A percentile compares a stretch with the other conserved stretches of the same genome.
phyloP scores from a whole-genome alignment of 2,113 vertebrate species.

The Aphyosemion australe region DNA sequence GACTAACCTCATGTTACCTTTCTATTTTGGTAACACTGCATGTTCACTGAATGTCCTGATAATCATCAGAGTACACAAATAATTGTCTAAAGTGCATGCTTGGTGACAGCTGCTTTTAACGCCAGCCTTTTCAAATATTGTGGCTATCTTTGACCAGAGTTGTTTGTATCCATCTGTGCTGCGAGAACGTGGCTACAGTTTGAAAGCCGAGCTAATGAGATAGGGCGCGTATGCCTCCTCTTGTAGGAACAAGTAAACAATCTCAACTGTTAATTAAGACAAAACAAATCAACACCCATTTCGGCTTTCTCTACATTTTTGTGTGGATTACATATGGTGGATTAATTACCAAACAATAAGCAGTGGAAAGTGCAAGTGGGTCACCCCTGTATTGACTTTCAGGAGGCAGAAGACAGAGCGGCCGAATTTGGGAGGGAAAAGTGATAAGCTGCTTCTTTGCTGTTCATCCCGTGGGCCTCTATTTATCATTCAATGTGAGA shows the following conservation, averaged over 20 bases:
- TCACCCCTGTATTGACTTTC: constrained; percentile 72
- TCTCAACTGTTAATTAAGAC: constrained; percentile 60
- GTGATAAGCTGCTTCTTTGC: constrained; percentile 82
- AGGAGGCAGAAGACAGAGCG: constrained; percentile 66
- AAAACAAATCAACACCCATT: constrained; percentile 48
- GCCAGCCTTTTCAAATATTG: constrained; percentile 26
- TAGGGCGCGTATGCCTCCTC: constrained; percentile 38
- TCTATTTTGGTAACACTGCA: constrained; percentile 60
- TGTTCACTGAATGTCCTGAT: constrained; percentile 48
- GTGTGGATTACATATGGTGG: constrained; percentile 64
- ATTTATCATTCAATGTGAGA: constrained; percentile 84
- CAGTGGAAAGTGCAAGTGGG: constrained; percentile 69
- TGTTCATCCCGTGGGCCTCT: constrained; percentile 74
- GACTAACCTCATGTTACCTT: constrained; percentile 64
- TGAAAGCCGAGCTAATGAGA: constrained; percentile 48
- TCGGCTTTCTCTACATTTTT: constrained; percentile 54
- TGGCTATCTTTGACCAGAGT: constrained; percentile 8
- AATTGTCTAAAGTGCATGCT: constrained; percentile 57
- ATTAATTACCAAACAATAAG: constrained; percentile 72
- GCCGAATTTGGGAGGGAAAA: constrained; percentile 77
- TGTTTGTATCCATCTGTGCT: constrained; percentile 24
- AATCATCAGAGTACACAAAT: constrained; percentile 57
- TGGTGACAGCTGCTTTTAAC: constrained; percentile 23
- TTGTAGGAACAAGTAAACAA: constrained; percentile 59
- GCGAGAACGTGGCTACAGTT: constrained; percentile 34